Base-by-base conservation (phyloP, 2,888 invertebrate genomes). In the Helicoverpa assulta region DNA sequence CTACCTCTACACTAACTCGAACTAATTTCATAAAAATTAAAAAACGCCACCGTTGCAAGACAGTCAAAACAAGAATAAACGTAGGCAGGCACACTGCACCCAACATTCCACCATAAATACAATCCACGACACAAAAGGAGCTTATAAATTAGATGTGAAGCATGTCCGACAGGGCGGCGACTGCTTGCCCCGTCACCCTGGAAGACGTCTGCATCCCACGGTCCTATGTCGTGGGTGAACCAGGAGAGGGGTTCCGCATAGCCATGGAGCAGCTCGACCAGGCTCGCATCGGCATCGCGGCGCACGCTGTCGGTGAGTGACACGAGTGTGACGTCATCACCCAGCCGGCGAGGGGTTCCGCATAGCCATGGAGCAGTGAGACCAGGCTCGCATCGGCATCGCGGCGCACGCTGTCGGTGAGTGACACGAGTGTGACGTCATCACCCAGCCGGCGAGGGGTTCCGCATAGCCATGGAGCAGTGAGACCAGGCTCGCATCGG, bases 351-450 rank as follows among this genome's bases (percentile, higher is more conserved):
- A 96, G 57, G 98, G 98, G 7, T 98, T 98, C 93, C 96, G 96
- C 88, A 96, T 97, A 70, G 98, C 98, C 26, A 98, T 98, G 97
- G 95, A 88, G 56, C 97, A 97, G 85, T 90, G 97, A 52, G 97
- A 98, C 92, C 96, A 96, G 86, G 98, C 96, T 0, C 91, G 98
- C 81, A 97, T 98, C 53, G 98, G 98, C 0, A 97, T 98, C 78
- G 97, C 98, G 1, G 96, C 97, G 0, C 98, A 98, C 88, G 98
- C 97, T 47, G 91, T 98, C 6, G 98, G 98, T 95, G 29, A 88
- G 93, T 82, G 19, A 19, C 19, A 19, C 19, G 19, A 56, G 14
- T 19, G 19, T 40, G 18, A 43, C 43, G 43, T 33, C 33, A 54
- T 7, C n/a, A 54, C n/a, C 33, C n/a, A 54, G 58, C 81, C 80